A percentile compares a stretch with the other conserved stretches of the same genome.
phyloP scores from a whole-genome alignment of 37 sponge, comb jelly and placozoan species.

The Cliona cf. orientalis region DNA sequence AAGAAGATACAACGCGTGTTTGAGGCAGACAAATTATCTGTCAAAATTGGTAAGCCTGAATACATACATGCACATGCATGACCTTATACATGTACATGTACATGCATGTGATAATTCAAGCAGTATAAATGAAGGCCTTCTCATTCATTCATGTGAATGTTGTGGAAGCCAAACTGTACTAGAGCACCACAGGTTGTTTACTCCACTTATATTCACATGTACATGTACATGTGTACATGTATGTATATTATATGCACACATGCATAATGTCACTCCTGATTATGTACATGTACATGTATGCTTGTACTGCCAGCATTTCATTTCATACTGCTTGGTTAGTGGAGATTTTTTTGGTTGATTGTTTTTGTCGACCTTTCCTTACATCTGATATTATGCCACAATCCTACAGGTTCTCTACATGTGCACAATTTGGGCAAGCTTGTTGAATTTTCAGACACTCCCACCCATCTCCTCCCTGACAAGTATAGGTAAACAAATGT shows the following conservation, averaged over 20 bases:
- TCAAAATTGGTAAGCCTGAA: conserved; percentile 42
- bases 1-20: conserved; percentile 22
- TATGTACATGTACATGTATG: too few relatives aligned
- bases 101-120: too few relatives aligned
- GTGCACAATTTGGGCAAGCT: conserved; percentile 58
- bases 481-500: conserved; percentile 42
- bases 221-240: too few relatives aligned
- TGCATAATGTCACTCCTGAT: too few relatives aligned
- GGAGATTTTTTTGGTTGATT: neutral
- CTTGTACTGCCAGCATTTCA: too few relatives aligned
- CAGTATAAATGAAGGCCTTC: too few relatives aligned
- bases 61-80: neutral
- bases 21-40: conserved; percentile 4
- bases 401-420: conserved; percentile 40
- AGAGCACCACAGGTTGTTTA: too few relatives aligned
- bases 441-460: conserved; percentile 63
- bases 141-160: too few relatives aligned
- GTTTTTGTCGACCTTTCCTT: neutral
- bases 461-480: conserved; percentile 49
- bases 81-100: neutral
- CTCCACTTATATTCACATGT: too few relatives aligned
- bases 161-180: too few relatives aligned
- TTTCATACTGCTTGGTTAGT: neutral
- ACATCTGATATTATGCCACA: neutral
- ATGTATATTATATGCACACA: too few relatives aligned